Evolutionary conservation across 2,797 vertebrate genomes (phyloP), one percentile per base, ranked within the genome.

Genomic region (Masticophis lateralis): DNA sequence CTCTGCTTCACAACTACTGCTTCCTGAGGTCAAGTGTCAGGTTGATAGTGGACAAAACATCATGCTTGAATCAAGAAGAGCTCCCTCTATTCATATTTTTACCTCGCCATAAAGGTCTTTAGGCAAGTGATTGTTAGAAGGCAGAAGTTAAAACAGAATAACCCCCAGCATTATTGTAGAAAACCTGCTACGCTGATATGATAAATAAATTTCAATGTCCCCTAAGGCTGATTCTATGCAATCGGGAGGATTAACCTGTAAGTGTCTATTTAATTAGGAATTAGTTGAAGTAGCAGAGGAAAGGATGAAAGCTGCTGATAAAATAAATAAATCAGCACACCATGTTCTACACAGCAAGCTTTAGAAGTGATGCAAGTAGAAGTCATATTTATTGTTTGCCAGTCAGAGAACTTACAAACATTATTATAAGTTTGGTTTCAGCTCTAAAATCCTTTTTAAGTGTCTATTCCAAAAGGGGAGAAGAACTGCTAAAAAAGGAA

Each of bases 251-350:
- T 91, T 91, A 88, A 28, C 53, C 55, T 93, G 55, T 37, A 53
- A 51, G 20, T 56, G 55, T n/a, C 79, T 90, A 66, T 86, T 87
- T 89, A 87, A 90, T 93, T 90, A 69, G 69, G 32, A 32, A 86
- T 61, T 66, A 87, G 63, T 32, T 27, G 88, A 92, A 86, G 92
- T 83, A 51, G 13, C 88, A 56, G 5, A 32, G 37, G 37, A 47
- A 57, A 90, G 57, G 37, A 79, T 22, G 59, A 59, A 92, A 63
- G 56, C 27, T 86, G 47, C 88, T 93, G 89, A 93, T 93, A 90
- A 90, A 47, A 93, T 32, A 86, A 51, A 63, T 63, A 66, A 92
- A 89, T 74, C 43, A 74, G 32, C 43, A 20, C 74, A 47, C 43
- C 47, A 47, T 53, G 18, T 43, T 79, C 37, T 32, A 28, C 37